phyloP scores from a whole-genome alignment of 2,888 invertebrate genomes.

The Morinoia aosen region DNA sequence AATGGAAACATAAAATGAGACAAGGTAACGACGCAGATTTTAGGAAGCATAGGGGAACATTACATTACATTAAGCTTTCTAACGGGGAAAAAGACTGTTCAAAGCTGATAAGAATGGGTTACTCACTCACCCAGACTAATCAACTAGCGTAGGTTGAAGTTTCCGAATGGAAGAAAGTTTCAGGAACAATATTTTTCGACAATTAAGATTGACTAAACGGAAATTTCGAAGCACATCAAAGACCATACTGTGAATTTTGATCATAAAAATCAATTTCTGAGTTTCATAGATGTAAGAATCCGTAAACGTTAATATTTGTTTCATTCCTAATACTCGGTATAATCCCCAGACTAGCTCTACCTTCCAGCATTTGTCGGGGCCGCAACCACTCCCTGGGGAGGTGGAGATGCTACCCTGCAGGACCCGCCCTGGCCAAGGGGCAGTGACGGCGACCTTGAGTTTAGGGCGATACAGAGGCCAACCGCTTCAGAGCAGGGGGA shows the following conservation, averaged over 20 bases:
- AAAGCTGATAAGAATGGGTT: not conserved
- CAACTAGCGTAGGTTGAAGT: not conserved
- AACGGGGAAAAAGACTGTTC: not conserved
- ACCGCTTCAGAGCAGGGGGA: not conserved
- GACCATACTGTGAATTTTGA: too few relatives aligned
- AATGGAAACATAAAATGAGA: not conserved
- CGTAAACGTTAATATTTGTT: not conserved
- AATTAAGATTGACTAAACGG: too few relatives aligned
- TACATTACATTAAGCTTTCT: not conserved
- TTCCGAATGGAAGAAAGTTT: not conserved
- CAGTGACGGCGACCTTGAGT: slow-evolving; percentile 15
- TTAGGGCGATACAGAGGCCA: not conserved
- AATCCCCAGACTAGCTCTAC: not conserved
- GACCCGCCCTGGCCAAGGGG: not conserved
- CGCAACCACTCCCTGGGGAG: slow-evolving; percentile 1
- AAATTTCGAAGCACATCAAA: too few relatives aligned
- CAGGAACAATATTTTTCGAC: too few relatives aligned
- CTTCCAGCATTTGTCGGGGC: not conserved
- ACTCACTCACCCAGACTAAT: not conserved
- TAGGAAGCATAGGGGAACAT: not conserved
- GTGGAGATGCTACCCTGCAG: slow-evolving; percentile 20
- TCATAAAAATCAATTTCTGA: not conserved
- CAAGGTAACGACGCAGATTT: not conserved
- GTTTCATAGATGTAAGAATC: not conserved
- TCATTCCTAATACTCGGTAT: not conserved